Conservation (phyloP, 2,113 vertebrate genomes). For the Chionomys nivalis region DNA sequence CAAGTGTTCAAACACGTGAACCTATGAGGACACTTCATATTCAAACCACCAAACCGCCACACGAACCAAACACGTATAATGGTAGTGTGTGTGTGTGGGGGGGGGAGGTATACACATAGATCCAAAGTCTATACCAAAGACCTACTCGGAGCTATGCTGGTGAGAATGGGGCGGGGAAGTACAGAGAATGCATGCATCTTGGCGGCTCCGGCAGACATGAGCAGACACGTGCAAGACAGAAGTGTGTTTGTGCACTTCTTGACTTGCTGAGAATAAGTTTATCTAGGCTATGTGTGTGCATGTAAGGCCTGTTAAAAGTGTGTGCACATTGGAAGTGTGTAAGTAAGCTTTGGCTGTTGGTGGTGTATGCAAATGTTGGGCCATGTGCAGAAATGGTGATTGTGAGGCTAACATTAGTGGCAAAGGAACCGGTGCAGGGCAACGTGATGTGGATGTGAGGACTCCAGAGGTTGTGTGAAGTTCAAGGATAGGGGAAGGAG, state of each 20-base stretch:
- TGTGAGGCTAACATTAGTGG: background rate
- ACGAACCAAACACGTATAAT: too few species aligned
- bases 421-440: rapidly evolving
- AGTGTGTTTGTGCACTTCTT: background rate
- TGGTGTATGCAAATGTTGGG: background rate
- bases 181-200: background rate
- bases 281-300: background rate
- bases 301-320: background rate
- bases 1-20: too few species aligned
- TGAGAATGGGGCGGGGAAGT: background rate
- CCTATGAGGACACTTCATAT: too few species aligned
- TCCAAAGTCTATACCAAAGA: background rate
- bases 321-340: background rate
- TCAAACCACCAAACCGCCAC: too few species aligned
- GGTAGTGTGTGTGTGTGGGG: too few species aligned
- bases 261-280: background rate
- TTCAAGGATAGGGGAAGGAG: background rate
- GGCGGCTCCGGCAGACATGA: rapidly evolving
- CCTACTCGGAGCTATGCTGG: background rate
- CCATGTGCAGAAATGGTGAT: background rate
- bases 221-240: background rate
- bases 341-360: background rate
- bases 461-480: too few species aligned
- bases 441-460: background rate
- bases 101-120: background rate